Conservation (phyloP, 2,797 vertebrate species). For the Enoplosus armatus region DNA sequence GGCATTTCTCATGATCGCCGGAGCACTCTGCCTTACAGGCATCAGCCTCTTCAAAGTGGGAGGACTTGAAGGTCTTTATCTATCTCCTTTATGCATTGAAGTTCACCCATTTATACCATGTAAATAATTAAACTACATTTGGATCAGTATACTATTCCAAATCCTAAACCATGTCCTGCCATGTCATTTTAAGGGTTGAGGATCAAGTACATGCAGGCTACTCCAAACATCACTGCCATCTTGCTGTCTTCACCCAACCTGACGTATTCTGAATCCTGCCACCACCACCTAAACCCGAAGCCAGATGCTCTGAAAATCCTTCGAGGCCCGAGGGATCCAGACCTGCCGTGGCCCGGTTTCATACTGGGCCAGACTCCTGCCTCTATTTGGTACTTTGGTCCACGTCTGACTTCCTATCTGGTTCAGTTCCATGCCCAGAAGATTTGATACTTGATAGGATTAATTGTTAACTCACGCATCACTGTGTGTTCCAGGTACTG, state of each 20-base stretch:
- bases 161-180: conserved; percentile 2
- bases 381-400: conserved; percentile 92
- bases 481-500: conserved; percentile 80
- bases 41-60: conserved; percentile 92
- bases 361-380: conserved; percentile 94
- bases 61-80: conserved; percentile 88
- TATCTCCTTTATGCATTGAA: background rate
- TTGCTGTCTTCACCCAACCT: conserved; percentile 64
- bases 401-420: background rate
- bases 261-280: conserved; percentile 87
- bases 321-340: conserved; percentile 90
- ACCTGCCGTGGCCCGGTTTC: conserved; percentile 96
- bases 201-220: conserved; percentile 92
- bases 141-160: background rate
- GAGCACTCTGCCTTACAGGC: conserved; percentile 92
- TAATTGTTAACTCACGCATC: background rate
- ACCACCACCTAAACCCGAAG: conserved; percentile 88
- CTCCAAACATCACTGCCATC: conserved; percentile 79
- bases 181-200: conserved; percentile 75
- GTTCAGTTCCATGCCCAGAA: background rate
- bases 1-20: conserved; percentile 94
- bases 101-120: background rate
- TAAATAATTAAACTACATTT: background rate
- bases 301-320: conserved; percentile 91
- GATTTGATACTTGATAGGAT: background rate